Percentiles rank a stretch among this genome's conserved stretches.
Evolutionary conservation across 2,888 invertebrate species (phyloP).

Genomic region (Agriopis marginaria): DNA sequence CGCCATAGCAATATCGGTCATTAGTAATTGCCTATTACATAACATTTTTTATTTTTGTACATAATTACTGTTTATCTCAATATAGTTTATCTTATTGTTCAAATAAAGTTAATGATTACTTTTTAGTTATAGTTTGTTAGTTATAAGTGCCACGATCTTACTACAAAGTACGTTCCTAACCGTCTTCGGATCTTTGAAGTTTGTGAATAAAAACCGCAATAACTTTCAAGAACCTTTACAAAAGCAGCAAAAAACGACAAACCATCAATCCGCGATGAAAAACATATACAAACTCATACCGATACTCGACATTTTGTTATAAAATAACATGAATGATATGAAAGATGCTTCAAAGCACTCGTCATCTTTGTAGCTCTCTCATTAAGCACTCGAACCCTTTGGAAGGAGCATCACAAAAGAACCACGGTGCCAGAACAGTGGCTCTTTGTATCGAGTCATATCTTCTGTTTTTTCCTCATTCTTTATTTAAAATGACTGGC

Average conservation of each 20-base stretch:
- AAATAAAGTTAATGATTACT: too few species aligned
- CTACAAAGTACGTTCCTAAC: not conserved
- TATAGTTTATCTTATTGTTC: too few species aligned
- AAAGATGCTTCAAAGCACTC: conserved; percentile 34
- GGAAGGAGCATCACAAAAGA: conserved; percentile 36
- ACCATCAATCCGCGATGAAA: conserved; percentile 42
- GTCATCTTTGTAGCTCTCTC: conserved; percentile 59
- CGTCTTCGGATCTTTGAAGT: conserved; percentile 1
- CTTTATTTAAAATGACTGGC: conserved; percentile 45
- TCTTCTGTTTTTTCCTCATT: conserved; percentile 30
- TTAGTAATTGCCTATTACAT: too few species aligned
- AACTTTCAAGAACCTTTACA: conserved; percentile 37
- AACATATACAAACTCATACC: conserved; percentile 28
- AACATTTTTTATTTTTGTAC: too few species aligned
- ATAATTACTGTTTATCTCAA: too few species aligned
- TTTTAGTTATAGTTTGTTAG: too few species aligned
- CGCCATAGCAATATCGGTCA: too few species aligned
- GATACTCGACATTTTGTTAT: conserved; percentile 38
- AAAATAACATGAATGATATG: conserved; percentile 39
- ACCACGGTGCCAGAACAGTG: conserved; percentile 40
- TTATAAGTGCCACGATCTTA: not conserved
- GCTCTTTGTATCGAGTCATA: conserved; percentile 39
- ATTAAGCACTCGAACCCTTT: conserved; percentile 75
- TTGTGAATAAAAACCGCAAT: conserved; percentile 28
- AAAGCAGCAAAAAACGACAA: conserved; percentile 42